Percentiles rank a stretch among this genome's conserved stretches.
phyloP scores from a whole-genome alignment of 2,797 vertebrate species.

The Catharus ustulatus region DNA sequence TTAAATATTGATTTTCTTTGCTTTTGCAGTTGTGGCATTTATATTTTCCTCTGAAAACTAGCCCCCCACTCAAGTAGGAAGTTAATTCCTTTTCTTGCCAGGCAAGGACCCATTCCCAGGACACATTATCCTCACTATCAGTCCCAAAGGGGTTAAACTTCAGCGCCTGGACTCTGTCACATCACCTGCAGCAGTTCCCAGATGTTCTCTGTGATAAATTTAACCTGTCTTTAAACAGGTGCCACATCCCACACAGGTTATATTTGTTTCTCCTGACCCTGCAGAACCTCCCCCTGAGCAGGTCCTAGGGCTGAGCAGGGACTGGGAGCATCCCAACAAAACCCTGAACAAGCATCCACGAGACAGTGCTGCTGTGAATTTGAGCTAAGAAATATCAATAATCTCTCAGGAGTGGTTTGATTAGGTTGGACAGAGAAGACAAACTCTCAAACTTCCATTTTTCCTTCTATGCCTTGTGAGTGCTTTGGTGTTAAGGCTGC shows the following conservation, averaged over 20 bases:
- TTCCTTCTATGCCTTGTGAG: neutral
- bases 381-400: neutral
- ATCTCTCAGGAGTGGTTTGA: neutral
- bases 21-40: neutral
- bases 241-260: neutral
- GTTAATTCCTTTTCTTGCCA: neutral
- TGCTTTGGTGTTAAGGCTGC: neutral
- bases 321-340: neutral
- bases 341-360: neutral
- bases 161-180: neutral
- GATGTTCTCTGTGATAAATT: neutral
- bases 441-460: neutral
- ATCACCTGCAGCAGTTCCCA: neutral
- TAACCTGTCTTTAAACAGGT: neutral
- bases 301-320: neutral
- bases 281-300: neutral
- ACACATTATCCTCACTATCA: neutral
- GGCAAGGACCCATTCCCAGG: neutral
- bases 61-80: rapidly evolving
- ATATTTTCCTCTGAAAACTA: neutral
- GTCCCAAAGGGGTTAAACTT: neutral
- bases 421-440: neutral
- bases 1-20: neutral
- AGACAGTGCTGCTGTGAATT: neutral
- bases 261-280: neutral